These are phyloP conservation scores for Drosophila meridiana DNA, from an alignment of 2,888 invertebrate species.

Conservation along the genomic window DNA sequence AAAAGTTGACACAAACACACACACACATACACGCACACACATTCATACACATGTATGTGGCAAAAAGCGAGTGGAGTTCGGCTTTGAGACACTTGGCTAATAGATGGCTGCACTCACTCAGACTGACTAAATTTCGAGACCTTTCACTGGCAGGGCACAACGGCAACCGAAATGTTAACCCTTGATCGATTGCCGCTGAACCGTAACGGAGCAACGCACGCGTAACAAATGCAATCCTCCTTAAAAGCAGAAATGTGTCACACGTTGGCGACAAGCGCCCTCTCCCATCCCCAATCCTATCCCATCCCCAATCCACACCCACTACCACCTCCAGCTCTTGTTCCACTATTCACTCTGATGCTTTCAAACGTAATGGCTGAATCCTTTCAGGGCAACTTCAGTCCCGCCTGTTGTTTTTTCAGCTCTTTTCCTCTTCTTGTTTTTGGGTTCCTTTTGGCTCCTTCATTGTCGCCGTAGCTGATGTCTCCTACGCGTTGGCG, in stretches of 20 bases:
- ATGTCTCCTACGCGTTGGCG: slow-evolving; percentile 58
- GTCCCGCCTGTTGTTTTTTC: slow-evolving; percentile 55
- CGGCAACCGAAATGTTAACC: slow-evolving; percentile 68
- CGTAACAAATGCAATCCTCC: slow-evolving; percentile 81
- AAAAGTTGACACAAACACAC: slow-evolving; percentile 34
- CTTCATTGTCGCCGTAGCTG: slow-evolving; percentile 71
- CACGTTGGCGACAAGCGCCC: slow-evolving; percentile 63
- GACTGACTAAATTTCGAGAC: slow-evolving; percentile 76
- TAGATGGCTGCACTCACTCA: slow-evolving; percentile 79
- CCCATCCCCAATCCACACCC: not conserved
- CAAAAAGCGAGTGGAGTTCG: slow-evolving; percentile 11
- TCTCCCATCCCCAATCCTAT: not conserved
- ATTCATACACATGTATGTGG: not conserved
- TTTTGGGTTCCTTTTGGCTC: slow-evolving; percentile 46
- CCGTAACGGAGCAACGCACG: slow-evolving; percentile 76
- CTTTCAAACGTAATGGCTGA: slow-evolving; percentile 67
- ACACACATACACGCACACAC: not conserved
- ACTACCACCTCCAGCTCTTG: not conserved
- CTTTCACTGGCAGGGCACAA: slow-evolving; percentile 40
- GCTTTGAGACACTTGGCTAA: slow-evolving; percentile 52
- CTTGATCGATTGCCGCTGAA: slow-evolving; percentile 82
- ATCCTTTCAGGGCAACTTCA: slow-evolving; percentile 70
- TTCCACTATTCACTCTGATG: slow-evolving; percentile 26
- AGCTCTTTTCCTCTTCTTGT: slow-evolving; percentile 21
- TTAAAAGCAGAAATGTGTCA: slow-evolving; percentile 84